phyloP scores from a whole-genome alignment of 2,797 vertebrate genomes.

The Lithobates pipiens region DNA sequence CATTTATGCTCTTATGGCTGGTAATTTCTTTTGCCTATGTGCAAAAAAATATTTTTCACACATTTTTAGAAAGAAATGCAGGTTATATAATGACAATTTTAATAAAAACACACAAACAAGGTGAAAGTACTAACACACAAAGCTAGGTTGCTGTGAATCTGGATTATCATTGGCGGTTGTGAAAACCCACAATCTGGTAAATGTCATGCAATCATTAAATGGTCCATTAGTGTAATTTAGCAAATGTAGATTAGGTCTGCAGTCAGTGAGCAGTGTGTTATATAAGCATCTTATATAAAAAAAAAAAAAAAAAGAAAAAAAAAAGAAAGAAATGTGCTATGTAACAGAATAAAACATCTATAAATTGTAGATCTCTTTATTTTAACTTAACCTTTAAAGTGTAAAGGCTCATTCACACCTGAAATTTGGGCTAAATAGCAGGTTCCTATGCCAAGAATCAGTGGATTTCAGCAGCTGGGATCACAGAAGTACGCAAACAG shows the following conservation, averaged over 20 bases:
- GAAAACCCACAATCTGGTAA: neutral
- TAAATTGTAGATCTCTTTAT: neutral
- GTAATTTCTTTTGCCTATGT: neutral
- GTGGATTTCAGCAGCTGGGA: too few species aligned
- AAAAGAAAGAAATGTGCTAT: neutral
- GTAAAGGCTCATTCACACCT: too few species aligned
- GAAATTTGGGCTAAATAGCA: too few species aligned
- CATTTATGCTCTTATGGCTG: neutral
- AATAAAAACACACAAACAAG: neutral
- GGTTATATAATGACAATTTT: neutral
- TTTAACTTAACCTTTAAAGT: too few species aligned
- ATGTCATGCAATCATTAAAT: conserved; percentile 1
- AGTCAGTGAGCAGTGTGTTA: neutral
- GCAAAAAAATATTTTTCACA: neutral
- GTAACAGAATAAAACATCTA: neutral
- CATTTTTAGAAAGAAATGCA: neutral
- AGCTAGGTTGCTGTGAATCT: neutral
- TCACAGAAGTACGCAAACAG: too few species aligned
- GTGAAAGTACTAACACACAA: neutral
- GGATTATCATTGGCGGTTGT: neutral
- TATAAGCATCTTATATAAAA: neutral
- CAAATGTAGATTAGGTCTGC: neutral
- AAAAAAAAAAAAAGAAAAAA: neutral
- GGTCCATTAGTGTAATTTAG: conserved; percentile 8
- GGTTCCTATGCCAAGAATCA: too few species aligned